Percentiles rank a stretch among this genome's conserved stretches.
These are phyloP conservation scores for Tragelaphus scriptus DNA, from an alignment of 2,113 vertebrate species.

Conservation along the genomic window DNA sequence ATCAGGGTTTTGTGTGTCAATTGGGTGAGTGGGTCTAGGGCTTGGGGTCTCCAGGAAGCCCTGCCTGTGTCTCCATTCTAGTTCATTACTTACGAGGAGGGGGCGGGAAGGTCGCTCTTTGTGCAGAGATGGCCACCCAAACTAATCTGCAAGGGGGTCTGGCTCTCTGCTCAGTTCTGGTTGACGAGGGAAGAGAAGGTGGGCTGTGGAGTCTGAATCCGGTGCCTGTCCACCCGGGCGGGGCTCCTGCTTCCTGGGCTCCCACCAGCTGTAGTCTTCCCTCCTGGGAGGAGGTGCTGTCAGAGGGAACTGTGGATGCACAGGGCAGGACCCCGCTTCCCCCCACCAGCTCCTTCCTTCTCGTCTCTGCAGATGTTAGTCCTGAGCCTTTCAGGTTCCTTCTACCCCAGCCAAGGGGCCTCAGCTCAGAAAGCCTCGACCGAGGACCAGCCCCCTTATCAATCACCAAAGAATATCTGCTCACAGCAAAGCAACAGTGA, in stretches of 20 bases:
- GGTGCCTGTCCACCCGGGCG: rapidly evolving
- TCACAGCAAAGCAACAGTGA: rapidly evolving
- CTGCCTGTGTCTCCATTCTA: rapidly evolving
- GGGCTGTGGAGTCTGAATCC: background rate
- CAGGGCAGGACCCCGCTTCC: background rate
- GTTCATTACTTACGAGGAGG: rapidly evolving
- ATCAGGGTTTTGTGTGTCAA: background rate
- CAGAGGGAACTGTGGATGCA: background rate
- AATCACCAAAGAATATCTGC: no score
- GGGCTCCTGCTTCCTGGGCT: rapidly evolving
- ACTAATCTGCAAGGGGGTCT: background rate
- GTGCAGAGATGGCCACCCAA: no score
- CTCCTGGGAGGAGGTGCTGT: background rate
- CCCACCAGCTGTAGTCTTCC: background rate
- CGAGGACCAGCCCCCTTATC: rapidly evolving
- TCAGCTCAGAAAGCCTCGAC: rapidly evolving
- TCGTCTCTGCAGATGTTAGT: background rate
- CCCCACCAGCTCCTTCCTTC: rapidly evolving
- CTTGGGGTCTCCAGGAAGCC: background rate
- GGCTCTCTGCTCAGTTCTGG: background rate
- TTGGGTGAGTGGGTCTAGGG: background rate
- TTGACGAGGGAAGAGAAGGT: rapidly evolving
- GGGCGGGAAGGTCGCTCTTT: rapidly evolving
- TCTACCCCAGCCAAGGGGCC: background rate
- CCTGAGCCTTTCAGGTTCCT: background rate